Percentiles rank a stretch among this genome's conserved stretches.
These are phyloP conservation scores for Noctua pronuba DNA, from an alignment of 2,888 invertebrate species.

Conservation along the genomic window DNA sequence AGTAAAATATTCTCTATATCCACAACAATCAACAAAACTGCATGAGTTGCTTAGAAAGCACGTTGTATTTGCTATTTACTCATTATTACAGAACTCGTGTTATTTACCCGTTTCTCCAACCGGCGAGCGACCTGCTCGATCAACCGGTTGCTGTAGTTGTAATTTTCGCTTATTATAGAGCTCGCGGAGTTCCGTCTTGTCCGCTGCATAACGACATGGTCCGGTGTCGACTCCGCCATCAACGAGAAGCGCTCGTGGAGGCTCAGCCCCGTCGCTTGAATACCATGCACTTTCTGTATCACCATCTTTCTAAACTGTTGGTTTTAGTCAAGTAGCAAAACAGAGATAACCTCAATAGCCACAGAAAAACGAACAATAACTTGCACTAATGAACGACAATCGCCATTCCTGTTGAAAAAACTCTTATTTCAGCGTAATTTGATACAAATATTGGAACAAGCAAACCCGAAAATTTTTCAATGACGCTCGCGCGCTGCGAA, in stretches of 20 bases:
- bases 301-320: slow-evolving; percentile 71
- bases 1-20: background rate
- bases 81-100: background rate
- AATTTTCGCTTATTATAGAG: slow-evolving; percentile 66
- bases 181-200: slow-evolving; percentile 67
- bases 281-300: slow-evolving; percentile 84
- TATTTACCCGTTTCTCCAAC: slow-evolving; percentile 77
- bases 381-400: slow-evolving; percentile 39
- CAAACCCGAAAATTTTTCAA: slow-evolving; percentile 40
- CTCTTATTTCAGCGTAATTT: slow-evolving; percentile 55
- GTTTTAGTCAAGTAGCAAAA: slow-evolving; percentile 52
- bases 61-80: background rate
- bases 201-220: slow-evolving; percentile 52
- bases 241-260: slow-evolving; percentile 82
- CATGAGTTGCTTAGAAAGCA: too few relatives aligned
- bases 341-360: slow-evolving; percentile 43
- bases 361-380: slow-evolving; percentile 19
- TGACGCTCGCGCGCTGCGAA: slow-evolving; percentile 58
- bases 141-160: slow-evolving; percentile 70
- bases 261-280: slow-evolving; percentile 85
- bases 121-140: slow-evolving; percentile 79
- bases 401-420: slow-evolving; percentile 46
- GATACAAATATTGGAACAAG: slow-evolving; percentile 48
- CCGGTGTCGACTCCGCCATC: slow-evolving; percentile 69
- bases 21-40: background rate